phyloP scores from a whole-genome alignment of 2,113 vertebrate species.

The Syngnathus scovelli region DNA sequence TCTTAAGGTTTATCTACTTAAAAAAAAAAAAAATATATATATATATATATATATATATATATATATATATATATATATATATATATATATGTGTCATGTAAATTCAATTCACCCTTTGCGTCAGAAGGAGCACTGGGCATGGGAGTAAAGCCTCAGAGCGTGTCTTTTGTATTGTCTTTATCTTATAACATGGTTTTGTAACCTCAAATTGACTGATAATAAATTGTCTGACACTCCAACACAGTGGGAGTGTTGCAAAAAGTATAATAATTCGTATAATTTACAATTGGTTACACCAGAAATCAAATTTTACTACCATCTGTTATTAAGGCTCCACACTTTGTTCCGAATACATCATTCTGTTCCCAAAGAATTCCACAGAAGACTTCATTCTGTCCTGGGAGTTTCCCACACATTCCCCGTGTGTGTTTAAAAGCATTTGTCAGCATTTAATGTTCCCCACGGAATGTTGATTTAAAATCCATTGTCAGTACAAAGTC shows the following conservation, averaged over 20 bases:
- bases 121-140: too few relatives aligned
- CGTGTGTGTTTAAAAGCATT: neutral
- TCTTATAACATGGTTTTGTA: neutral
- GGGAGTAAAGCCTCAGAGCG: too few relatives aligned
- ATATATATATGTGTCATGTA: too few relatives aligned
- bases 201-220: neutral
- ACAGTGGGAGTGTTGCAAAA: neutral
- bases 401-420: conserved; percentile 7
- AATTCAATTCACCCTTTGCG: too few relatives aligned
- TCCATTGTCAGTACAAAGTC: neutral
- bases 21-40: too few relatives aligned
- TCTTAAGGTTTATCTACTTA: neutral
- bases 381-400: conserved; percentile 19
- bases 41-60: too few relatives aligned
- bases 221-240: too few relatives aligned
- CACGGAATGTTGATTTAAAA: neutral
- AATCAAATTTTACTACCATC: neutral
- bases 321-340: neutral
- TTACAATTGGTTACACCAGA: neutral
- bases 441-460: neutral
- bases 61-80: too few relatives aligned
- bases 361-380: neutral
- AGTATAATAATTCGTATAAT: neutral
- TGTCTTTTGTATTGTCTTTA: too few relatives aligned
- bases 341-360: conserved; percentile 3